Evolutionary conservation across 2,113 vertebrate genomes (phyloP), one percentile per base, ranked within the genome.

Genomic region (Gymnorhina tibicen): DNA sequence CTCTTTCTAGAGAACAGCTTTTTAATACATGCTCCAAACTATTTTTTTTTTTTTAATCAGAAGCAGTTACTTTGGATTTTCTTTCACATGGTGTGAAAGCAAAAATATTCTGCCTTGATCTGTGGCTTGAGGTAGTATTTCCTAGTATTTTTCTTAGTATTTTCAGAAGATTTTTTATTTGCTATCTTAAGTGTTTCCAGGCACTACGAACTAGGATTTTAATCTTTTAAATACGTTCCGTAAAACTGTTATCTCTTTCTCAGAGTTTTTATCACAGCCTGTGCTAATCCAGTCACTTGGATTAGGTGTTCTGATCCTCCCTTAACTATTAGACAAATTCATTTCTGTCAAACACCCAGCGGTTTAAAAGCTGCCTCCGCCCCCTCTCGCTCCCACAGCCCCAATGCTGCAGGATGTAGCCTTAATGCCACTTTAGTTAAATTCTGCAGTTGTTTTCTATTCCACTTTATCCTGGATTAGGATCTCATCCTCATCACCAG

Each of bases 261-360:
- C 22, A 11, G 72, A 63, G 41, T 87, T 84, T 95, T 91, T 87
- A 30, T 64, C 41, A 39, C 64, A 78, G 84, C 63, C 83, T 86
- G 8, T 78, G 41, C 47, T 89, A 91, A 95, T 93, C 89, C 39
- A 37, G 42, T 67, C 72, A 21, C 76, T 70, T 92, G 89, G 83
- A 91, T 96, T 94, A 92, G 86, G 41, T 82, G 44, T 72, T 87
- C 73, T 94, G 73, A 91, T 85, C 66, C 73, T 91, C 73, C n/a
- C 44, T 64, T 68, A 73, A 87, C 73, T 72, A 7, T 46, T 17
- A 87, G 84, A 58, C 53, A 78, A 92, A 91, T 75, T 95, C 2
- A 95, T 95, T 97, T 94, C 87, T 96, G 91, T 67, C 91, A 49
- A 87, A 85, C 93, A 85, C 82, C 19, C 73, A 63, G 68, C 39